Base-by-base conservation (phyloP, 1,140 invertebrate genomes). In the Drosophila trapezifrons region DNA sequence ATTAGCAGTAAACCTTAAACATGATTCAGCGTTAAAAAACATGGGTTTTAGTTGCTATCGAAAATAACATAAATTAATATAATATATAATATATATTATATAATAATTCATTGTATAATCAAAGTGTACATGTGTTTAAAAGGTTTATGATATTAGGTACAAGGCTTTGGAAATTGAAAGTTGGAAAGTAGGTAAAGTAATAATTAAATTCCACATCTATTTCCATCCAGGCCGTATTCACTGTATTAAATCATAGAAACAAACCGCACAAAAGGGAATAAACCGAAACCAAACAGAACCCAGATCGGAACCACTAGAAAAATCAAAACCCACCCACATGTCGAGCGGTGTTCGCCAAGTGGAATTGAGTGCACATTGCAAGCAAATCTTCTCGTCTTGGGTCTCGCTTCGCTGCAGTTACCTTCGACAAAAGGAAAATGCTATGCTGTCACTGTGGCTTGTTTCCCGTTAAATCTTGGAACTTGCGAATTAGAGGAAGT, bases 351-450 rank as follows among this genome's bases (percentile, higher is more conserved):
- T 40, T 52, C 62, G 37, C 63, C 58, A 81, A 58, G 74, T 70
- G 66, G 56, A 75, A 75, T 74, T 59, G 62, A 66, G 58, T 67
- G 69, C 72, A 65, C 45, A 54, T 52, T 37, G 38, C 46, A 45
- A 25, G 38, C 38, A 57, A 42, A 42, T 58, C 46, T 67, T 43
- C 65, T n/a, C 29, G 59, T 56, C 59, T 72, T 69, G 63, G 51
- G 75, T 82, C 74, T 78, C 82, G 82, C 75, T 85, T 85, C 81
- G 81, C 81, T 87, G 87, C 83, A 85, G 83, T 87, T 85, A 72
- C 82, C 78, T 78, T 87, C 75, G 62, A 85, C 82, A 87, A 82
- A 78, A 78, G 64, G 58, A 76, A 77, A 73, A 65, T 20, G 32
- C 17, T 47, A 35, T 64, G 47, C 38, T 29, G 78, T 62, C 38